Conservation (phyloP, 2,113 vertebrate genomes). For the Artemisiospiza belli region DNA sequence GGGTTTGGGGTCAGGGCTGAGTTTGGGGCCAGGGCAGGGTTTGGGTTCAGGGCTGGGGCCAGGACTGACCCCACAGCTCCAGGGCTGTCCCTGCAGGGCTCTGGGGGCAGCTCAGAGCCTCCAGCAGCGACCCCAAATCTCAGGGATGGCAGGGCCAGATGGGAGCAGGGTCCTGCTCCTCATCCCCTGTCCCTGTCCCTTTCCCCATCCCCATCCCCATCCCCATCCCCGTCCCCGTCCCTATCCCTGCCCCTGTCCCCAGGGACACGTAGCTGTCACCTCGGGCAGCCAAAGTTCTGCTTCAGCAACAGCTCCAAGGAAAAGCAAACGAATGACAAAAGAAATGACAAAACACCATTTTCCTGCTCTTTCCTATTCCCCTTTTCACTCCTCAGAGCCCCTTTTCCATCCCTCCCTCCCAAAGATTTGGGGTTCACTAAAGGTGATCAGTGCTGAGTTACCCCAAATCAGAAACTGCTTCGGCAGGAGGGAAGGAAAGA, state of each 20-base stretch:
- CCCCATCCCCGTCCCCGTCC: fast-evolving
- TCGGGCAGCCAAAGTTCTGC: too few relatives aligned
- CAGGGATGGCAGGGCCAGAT: neutral
- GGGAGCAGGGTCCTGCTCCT: neutral
- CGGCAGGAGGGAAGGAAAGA: neutral
- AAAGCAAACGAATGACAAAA: neutral
- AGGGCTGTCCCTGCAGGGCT: neutral
- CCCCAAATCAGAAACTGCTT: fast-evolving
- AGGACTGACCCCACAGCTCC: neutral
- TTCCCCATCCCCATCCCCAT: neutral
- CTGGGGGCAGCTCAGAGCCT: neutral
- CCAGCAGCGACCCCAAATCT: neutral
- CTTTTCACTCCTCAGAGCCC: too few relatives aligned
- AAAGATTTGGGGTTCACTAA: neutral
- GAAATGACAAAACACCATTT: neutral
- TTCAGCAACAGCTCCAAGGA: neutral
- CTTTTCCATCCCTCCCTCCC: too few relatives aligned
- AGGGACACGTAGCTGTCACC: neutral
- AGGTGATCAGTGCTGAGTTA: neutral
- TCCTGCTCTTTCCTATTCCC: fast-evolving
- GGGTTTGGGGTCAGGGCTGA: fast-evolving
- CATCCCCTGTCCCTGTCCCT: fast-evolving
- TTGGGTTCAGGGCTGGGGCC: too few relatives aligned
- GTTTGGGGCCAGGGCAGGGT: too few relatives aligned
- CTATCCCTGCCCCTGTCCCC: neutral